Conservation (phyloP, 2,797 vertebrate species). For the Allobates femoralis region DNA sequence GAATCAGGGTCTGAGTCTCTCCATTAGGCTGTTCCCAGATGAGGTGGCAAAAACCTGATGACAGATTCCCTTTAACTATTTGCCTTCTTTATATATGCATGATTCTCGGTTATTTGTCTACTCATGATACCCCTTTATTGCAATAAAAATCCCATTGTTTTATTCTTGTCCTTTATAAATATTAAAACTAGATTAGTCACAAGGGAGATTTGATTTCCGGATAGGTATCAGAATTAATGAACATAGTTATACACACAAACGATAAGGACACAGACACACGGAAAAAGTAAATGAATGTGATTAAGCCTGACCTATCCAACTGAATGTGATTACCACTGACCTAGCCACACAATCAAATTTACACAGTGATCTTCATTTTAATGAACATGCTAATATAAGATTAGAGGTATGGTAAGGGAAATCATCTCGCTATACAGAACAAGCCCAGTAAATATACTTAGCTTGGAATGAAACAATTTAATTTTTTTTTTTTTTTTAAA, state of each 20-base stretch:
- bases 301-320: conserved; percentile 52
- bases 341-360: conserved; percentile 29
- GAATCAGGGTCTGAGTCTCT: too few species aligned
- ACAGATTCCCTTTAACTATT: background rate
- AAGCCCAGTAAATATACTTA: background rate
- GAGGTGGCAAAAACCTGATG: too few species aligned
- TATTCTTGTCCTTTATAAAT: conserved; percentile 39
- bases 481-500: too few species aligned
- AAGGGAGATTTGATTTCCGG: conserved; percentile 40
- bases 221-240: conserved; percentile 51
- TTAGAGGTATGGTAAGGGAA: conserved; percentile 6
- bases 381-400: conserved; percentile 48
- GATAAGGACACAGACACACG: conserved; percentile 30
- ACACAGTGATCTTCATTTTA: conserved; percentile 32
- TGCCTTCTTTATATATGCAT: background rate
- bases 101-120: background rate
- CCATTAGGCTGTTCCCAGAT: too few species aligned
- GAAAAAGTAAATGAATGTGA: conserved; percentile 40
- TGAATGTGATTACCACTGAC: conserved; percentile 45
- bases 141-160: conserved; percentile 4
- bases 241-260: conserved; percentile 38
- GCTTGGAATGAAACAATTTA: background rate
- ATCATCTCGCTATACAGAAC: background rate
- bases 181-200: conserved; percentile 47
- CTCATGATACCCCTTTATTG: background rate